These are phyloP conservation scores for Desmodus rotundus DNA, from an alignment of 2,113 vertebrate genomes.

Conservation along the genomic window DNA sequence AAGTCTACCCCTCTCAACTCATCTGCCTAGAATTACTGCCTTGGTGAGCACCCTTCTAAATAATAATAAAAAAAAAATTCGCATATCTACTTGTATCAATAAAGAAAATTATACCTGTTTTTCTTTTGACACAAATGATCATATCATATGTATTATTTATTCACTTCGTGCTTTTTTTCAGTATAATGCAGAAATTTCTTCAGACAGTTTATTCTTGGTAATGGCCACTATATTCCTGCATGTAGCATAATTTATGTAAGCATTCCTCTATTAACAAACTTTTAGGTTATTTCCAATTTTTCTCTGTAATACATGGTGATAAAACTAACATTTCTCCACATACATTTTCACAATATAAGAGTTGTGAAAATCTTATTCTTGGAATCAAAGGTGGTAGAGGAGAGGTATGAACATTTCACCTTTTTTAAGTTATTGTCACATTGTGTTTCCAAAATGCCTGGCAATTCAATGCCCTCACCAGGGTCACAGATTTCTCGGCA, in stretches of 20 bases:
- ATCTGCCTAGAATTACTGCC: not conserved
- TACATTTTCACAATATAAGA: no score
- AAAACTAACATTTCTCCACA: not conserved
- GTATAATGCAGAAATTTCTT: not conserved
- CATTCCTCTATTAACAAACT: not conserved
- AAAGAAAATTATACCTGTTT: not conserved
- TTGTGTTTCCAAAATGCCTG: not conserved
- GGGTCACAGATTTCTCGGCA: not conserved
- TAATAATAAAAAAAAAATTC: no score
- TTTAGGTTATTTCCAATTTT: not conserved
- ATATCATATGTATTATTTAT: not conserved
- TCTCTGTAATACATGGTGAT: not conserved
- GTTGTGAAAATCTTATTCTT: no score
- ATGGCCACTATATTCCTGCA: not conserved
- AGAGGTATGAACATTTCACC: not conserved
- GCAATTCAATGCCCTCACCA: not conserved
- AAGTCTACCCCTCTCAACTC: not conserved
- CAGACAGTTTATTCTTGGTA: not conserved
- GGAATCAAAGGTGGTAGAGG: not conserved
- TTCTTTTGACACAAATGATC: not conserved
- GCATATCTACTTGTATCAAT: not conserved
- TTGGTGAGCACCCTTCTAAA: not conserved
- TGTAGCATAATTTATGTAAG: not conserved
- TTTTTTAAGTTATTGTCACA: not conserved
- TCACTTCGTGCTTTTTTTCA: not conserved